These are phyloP conservation scores for Cathartes aura DNA, from an alignment of 2,113 vertebrate genomes.

Conservation along the genomic window DNA sequence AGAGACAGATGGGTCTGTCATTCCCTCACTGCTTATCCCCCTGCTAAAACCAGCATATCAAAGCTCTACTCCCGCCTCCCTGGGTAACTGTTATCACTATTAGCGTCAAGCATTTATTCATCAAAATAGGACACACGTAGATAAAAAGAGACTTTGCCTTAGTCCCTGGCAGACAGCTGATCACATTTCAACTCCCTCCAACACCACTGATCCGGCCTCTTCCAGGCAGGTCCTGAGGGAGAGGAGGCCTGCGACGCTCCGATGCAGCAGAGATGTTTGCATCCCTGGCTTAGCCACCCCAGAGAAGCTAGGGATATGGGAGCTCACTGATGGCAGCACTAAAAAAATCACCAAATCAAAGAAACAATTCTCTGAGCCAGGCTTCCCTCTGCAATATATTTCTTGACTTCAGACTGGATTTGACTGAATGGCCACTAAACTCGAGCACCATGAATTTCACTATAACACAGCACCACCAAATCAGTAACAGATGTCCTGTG, in stretches of 20 bases:
- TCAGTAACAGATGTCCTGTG: neutral
- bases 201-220: neutral
- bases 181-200: neutral
- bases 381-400: neutral
- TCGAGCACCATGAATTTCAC: accelerated
- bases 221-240: neutral
- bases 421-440: neutral
- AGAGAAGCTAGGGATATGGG: neutral
- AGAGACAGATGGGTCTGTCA: neutral
- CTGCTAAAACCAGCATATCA: neutral
- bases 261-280: neutral
- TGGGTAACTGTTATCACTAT: neutral
- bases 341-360: neutral
- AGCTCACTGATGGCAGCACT: accelerated
- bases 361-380: neutral
- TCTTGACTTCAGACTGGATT: neutral
- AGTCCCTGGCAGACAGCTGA: neutral
- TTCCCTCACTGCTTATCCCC: neutral
- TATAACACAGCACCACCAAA: neutral
- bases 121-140: neutral
- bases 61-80: neutral
- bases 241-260: neutral
- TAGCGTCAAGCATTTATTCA: neutral
- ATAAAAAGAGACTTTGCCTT: neutral
- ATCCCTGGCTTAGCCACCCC: neutral